Conservation (phyloP, 53 echinoderm and acorn worm genomes). For the Stichopus horrens region DNA sequence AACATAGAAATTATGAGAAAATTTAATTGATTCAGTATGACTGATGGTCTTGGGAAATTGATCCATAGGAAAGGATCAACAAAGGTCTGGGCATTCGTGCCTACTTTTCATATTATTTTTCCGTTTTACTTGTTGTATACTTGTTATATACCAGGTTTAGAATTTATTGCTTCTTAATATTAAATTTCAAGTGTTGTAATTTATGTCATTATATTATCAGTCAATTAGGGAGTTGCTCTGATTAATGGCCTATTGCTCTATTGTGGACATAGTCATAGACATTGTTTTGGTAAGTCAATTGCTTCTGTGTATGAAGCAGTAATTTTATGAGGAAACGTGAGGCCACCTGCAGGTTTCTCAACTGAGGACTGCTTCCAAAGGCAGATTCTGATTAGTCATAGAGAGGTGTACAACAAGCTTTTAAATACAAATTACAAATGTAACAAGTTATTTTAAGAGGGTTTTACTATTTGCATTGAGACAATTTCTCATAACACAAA, state of each 20-base stretch:
- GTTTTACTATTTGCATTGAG: neutral
- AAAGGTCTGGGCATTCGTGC: neutral
- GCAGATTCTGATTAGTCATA: constrained; percentile 14
- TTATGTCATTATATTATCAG: constrained; percentile 10
- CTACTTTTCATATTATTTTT: neutral
- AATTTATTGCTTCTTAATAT: neutral
- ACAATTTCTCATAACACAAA: neutral
- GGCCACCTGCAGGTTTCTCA: neutral
- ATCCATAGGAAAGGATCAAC: neutral
- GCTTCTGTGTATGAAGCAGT: neutral
- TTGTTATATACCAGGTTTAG: neutral
- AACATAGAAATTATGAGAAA: neutral
- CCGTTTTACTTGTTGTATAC: neutral
- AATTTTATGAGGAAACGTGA: too few species aligned
- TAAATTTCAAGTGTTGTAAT: neutral
- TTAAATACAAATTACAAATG: constrained; percentile 15
- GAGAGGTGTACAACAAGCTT: neutral
- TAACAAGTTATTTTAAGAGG: constrained; percentile 5
- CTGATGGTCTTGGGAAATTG: neutral
- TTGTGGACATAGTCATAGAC: neutral
- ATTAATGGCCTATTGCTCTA: neutral
- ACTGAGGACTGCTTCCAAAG: neutral
- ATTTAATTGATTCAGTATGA: neutral
- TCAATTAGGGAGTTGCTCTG: constrained; percentile 4
- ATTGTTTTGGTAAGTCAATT: neutral